Conservation (phyloP, 2,113 vertebrate genomes). For the Pagrus major region DNA sequence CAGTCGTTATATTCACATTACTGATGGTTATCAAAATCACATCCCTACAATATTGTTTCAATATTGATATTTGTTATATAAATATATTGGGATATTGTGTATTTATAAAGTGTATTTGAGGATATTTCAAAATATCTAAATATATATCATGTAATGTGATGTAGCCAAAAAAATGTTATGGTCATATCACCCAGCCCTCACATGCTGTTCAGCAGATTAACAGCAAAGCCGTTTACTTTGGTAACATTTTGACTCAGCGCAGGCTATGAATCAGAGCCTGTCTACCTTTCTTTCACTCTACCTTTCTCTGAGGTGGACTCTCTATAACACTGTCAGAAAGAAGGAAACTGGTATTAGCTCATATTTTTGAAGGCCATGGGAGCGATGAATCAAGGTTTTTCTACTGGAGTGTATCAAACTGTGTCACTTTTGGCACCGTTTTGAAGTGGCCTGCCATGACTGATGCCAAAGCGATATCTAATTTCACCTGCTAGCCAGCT, state of each 20-base stretch:
- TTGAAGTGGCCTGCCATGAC: conserved; percentile 27
- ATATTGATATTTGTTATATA: too few relatives aligned
- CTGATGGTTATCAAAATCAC: too few relatives aligned
- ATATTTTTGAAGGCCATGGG: conserved; percentile 2
- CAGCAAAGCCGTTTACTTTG: not conserved
- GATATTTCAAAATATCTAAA: too few relatives aligned
- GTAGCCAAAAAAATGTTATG: too few relatives aligned
- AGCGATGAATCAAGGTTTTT: conserved; percentile 38
- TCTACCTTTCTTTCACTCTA: not conserved
- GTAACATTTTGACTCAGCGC: conserved; percentile 13
- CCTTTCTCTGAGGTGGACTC: conserved; percentile 2
- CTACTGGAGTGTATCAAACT: conserved; percentile 19
- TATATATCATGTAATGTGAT: too few relatives aligned
- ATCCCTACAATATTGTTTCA: too few relatives aligned
- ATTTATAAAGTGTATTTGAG: too few relatives aligned
- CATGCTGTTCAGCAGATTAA: not conserved
- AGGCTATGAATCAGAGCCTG: not conserved
- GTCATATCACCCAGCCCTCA: too few relatives aligned
- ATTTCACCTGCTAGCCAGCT: conserved; percentile 32
- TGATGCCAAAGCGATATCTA: conserved; percentile 48
- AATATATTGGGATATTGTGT: too few relatives aligned
- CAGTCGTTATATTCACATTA: too few relatives aligned
- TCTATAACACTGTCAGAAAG: conserved; percentile 3
- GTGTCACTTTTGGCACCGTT: conserved; percentile 38
- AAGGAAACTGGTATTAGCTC: not conserved